Evolutionary conservation across 2,113 vertebrate genomes (phyloP), one percentile per base, ranked within the genome.

Genomic region (Lathamus discolor): DNA sequence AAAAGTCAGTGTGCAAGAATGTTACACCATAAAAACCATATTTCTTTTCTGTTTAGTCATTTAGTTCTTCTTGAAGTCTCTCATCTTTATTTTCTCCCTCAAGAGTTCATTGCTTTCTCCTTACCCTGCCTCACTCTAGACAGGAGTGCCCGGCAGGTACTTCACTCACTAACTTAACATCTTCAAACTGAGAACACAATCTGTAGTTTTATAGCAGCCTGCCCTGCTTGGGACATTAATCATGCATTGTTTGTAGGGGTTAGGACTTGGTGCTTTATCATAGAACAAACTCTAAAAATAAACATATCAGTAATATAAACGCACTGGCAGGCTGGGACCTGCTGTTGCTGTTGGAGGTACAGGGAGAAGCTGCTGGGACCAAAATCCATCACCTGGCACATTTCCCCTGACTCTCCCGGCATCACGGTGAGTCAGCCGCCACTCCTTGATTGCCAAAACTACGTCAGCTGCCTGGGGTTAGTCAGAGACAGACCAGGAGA

Each of bases 351-450:
- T 33, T 0, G 0, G 64, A 92, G 20, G 24, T 17, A 17, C 14
- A 61, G 44, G 28, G 41, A 62, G 59, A 63, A 73, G 43, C 16
- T 72, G 16, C 51, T 81, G 73, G 33, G 43, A 59, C 59, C 31
- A 29, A 85, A 89, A 79, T 79, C 52, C 54, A 66, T 73, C 63
- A 79, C 54, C 86, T 93, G 78, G 80, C 67, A 82, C 0, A 1
- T 54, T 82, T 85, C 9, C 55, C 69, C 14, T 1, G 0, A 5
- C 1, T 9, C 8, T 88, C 10, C 29, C 0, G 0, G 48, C 18
- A 3, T 13, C 46, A 13, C 2, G 3, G 62, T 83, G 90, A 96
- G 43, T 93, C 92, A 96, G 66, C 37, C 1, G 0, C 82, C 1
- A 1, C 66, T 82, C 39, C 29, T 79, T 1, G 3, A 18, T 55